Evolutionary conservation across 2,888 invertebrate species (phyloP).

Genomic region (Drosophila macrospina): DNA sequence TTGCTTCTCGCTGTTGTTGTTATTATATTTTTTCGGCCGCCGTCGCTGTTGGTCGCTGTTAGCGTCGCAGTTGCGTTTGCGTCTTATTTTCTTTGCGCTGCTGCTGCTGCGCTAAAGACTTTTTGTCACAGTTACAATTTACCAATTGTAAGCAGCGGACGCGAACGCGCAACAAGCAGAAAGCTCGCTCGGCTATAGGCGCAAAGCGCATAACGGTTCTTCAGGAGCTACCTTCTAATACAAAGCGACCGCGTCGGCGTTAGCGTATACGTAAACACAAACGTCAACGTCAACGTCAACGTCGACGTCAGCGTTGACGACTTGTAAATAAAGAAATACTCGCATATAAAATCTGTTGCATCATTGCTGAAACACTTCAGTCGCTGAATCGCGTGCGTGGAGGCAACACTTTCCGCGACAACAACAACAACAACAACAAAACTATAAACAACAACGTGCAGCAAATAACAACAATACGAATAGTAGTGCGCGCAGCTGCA

Average conservation of each 20-base stretch:
- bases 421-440: slow-evolving; percentile 50
- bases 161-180: slow-evolving; percentile 57
- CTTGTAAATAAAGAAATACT: slow-evolving; percentile 78
- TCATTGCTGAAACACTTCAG: slow-evolving; percentile 86
- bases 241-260: slow-evolving; percentile 50
- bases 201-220: slow-evolving; percentile 67
- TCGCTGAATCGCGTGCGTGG: slow-evolving; percentile 84
- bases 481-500: slow-evolving; percentile 59
- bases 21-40: slow-evolving; percentile 55
- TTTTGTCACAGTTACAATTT: slow-evolving; percentile 84
- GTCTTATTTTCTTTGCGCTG: slow-evolving; percentile 69
- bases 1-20: slow-evolving; percentile 47
- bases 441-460: slow-evolving; percentile 21
- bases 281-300: slow-evolving; percentile 39
- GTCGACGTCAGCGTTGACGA: slow-evolving; percentile 54
- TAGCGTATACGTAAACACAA: slow-evolving; percentile 36
- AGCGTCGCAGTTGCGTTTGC: slow-evolving; percentile 56
- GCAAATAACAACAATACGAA: slow-evolving; percentile 29
- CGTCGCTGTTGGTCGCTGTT: slow-evolving; percentile 40
- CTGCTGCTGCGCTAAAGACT: slow-evolving; percentile 73
- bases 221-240: slow-evolving; percentile 79
- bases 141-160: slow-evolving; percentile 84
- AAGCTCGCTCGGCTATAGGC: slow-evolving; percentile 44
- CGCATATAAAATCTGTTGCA: slow-evolving; percentile 86
- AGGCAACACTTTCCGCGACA: slow-evolving; percentile 72